These are phyloP conservation scores for Rhinichthys klamathensis DNA, from an alignment of 2,113 vertebrate genomes.

Conservation along the genomic window DNA sequence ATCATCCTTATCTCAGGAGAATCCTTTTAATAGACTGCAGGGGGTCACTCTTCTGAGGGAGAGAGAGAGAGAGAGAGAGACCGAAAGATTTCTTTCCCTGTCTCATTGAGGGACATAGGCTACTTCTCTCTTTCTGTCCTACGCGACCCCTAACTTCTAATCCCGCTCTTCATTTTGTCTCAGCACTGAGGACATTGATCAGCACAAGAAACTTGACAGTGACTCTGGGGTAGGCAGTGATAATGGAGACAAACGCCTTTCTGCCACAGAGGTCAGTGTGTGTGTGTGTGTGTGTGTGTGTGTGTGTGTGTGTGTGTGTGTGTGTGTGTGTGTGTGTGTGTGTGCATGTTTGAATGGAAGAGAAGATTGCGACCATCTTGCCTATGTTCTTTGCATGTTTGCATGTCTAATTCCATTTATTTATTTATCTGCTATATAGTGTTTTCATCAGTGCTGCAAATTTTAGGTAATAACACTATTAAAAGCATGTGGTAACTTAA, in stretches of 20 bases:
- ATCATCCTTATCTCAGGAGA: slow-evolving; percentile 39
- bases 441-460: background rate
- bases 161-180: background rate
- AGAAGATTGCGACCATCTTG: background rate
- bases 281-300: slow-evolving; percentile 38
- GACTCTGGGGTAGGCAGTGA: slow-evolving; percentile 95
- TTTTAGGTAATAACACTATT: background rate
- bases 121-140: background rate
- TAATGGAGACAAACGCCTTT: slow-evolving; percentile 93
- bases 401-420: background rate
- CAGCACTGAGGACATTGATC: slow-evolving; percentile 84
- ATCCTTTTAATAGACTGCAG: slow-evolving; percentile 50
- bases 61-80: slow-evolving; percentile 12
- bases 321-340: slow-evolving; percentile 31
- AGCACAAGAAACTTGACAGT: slow-evolving; percentile 89
- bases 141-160: background rate
- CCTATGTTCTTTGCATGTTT: slow-evolving; percentile 1
- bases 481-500: background rate
- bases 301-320: slow-evolving; percentile 27
- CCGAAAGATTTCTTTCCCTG: background rate
- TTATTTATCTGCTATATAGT: background rate
- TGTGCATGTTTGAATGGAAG: background rate
- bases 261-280: slow-evolving; percentile 86
- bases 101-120: background rate
- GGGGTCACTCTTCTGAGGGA: slow-evolving; percentile 8